Conservation (phyloP, 2,888 invertebrate species). For the Seladonia tumulorum region DNA sequence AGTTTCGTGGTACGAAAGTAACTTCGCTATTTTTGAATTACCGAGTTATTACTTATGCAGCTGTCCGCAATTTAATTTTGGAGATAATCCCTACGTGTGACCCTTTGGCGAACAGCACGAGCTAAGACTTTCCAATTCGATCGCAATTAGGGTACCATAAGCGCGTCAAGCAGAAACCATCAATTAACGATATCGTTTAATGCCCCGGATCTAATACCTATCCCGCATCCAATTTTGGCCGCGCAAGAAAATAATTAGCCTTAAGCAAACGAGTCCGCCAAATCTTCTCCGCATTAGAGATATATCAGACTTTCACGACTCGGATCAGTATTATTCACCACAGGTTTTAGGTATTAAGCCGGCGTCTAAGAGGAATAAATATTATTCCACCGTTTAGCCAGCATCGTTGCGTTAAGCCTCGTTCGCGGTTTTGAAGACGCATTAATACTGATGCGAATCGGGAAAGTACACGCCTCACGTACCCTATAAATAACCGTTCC, state of each 20-base stretch:
- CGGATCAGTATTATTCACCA: background rate
- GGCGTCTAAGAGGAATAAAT: background rate
- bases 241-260: background rate
- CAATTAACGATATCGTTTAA: background rate
- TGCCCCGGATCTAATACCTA: background rate
- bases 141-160: background rate
- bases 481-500: slow-evolving; percentile 10
- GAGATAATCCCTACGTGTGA: background rate
- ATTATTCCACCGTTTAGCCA: background rate
- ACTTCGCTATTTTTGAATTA: background rate
- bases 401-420: background rate
- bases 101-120: background rate
- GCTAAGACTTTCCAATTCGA: background rate
- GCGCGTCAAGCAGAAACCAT: background rate
- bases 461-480: background rate
- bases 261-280: background rate
- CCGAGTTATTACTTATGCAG: background rate
- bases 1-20: background rate
- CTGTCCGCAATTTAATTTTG: background rate
- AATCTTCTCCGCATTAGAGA: background rate
- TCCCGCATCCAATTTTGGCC: background rate
- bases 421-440: background rate
- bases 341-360: background rate
- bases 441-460: slow-evolving; percentile 9
- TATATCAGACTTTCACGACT: background rate